Evolutionary conservation across 2,113 vertebrate species (phyloP).

Genomic region (Podarcis raffonei): DNA sequence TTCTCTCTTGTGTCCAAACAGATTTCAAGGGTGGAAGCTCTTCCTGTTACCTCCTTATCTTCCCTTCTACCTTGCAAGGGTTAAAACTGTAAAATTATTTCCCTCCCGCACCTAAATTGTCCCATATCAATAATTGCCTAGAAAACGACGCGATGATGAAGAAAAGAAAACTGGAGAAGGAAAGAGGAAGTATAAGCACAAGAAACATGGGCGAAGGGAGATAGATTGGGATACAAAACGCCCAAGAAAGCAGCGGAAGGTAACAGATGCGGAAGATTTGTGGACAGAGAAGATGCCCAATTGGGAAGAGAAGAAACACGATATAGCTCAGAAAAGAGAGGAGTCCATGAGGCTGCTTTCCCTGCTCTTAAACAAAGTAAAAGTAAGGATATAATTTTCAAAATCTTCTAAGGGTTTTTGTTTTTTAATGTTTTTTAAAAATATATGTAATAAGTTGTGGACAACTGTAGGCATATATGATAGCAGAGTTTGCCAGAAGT

Average conservation of each 20-base stretch:
- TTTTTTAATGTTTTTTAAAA: neutral
- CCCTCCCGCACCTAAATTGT: constrained; percentile 57
- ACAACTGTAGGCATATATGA: neutral
- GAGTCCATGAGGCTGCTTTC: constrained; percentile 78
- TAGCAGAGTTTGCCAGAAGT: neutral
- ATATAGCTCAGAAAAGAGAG: constrained; percentile 77
- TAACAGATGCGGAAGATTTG: constrained; percentile 60
- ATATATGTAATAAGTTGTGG: constrained; percentile 27
- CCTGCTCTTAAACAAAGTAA: constrained; percentile 77
- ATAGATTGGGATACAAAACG: constrained; percentile 71
- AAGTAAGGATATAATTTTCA: constrained; percentile 74
- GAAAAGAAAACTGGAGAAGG: constrained; percentile 76
- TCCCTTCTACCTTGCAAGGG: constrained; percentile 23
- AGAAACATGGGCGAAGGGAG: constrained; percentile 74
- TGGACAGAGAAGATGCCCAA: constrained; percentile 71
- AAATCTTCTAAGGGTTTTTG: constrained; percentile 29
- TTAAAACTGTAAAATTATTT: constrained; percentile 41
- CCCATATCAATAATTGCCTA: constrained; percentile 74
- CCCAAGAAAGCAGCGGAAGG: constrained; percentile 65
- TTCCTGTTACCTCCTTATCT: constrained; percentile 30
- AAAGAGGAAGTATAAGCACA: constrained; percentile 76
- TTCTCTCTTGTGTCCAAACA: neutral
- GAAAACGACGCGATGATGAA: constrained; percentile 78
- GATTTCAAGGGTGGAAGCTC: constrained; percentile 24
- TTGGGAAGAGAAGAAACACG: constrained; percentile 78